Base-by-base conservation (phyloP, 2,888 invertebrate species). In the Sinodicranocentrus sp. region DNA sequence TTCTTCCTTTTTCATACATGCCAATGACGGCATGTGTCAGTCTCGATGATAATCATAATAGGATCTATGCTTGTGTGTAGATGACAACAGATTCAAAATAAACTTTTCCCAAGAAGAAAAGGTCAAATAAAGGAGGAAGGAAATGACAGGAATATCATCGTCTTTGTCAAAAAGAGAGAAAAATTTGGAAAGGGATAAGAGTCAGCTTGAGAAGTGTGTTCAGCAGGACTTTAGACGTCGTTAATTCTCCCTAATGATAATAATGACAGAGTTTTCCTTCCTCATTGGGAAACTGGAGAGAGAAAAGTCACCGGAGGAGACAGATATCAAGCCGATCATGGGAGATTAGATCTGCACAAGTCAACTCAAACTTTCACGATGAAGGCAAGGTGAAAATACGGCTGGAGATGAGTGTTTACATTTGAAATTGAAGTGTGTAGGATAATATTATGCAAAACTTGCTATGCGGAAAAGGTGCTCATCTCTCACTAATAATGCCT, bases 321-420 rank as follows among this genome's bases (percentile, higher is more conserved):
- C 57, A 57, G 13, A 57, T 52, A 21, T 23, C 25, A 57, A 57
- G 57, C 10, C 57, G 21, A 25, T 57, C 57, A 57, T 2, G 19
- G 52, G 5, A 57, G 57, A 57, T 57, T 57, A 57, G 10, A 57
- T 57, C 57, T 25, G 13, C 25, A 44, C 13, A 44, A 44, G 44
- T 44, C 15, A 44, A 44, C 13, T 25, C 48, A 48, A 48, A 48
- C 33, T 33, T 10, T 6, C 33, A 33, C 10, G 33, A 10, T 10
- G 33, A 33, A 10, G 10, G 10, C 33, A 33, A 33, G 33, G 33
- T 33, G 33, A 10, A 33, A 33, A 19, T 44, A 52, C 8, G n/a
- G 52, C 8, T 17, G 52, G 19, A 15, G n/a, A 6, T 57, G 25
- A 57, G 57, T 57, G 57, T 57, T 57, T 21, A 57, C 57, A 10